phyloP scores from a whole-genome alignment of 2,113 vertebrate species.

The Gyps fulvus region DNA sequence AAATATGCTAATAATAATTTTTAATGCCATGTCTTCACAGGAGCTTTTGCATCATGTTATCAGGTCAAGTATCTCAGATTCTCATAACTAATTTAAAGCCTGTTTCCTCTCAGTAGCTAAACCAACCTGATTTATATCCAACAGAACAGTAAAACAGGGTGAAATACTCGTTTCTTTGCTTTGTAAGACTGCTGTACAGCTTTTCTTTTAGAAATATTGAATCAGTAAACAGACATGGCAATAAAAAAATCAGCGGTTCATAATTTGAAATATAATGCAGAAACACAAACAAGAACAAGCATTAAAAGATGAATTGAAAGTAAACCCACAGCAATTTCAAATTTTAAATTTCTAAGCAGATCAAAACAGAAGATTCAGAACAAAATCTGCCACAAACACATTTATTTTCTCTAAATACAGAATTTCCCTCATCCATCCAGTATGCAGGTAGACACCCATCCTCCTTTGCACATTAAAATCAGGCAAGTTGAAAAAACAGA shows the following conservation, averaged over 20 bases:
- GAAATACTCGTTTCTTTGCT: background rate
- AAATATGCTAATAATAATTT: background rate
- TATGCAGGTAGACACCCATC: background rate
- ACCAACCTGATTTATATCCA: background rate
- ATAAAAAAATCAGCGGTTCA: background rate
- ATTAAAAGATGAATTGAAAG: background rate
- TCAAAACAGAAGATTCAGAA: background rate
- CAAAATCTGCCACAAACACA: background rate
- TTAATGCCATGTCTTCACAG: background rate
- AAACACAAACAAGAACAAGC: background rate
- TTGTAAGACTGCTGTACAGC: background rate
- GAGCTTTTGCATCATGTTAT: background rate
- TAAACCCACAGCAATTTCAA: background rate
- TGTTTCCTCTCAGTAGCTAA: background rate
- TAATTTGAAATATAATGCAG: background rate
- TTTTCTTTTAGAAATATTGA: background rate
- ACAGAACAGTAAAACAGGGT: background rate
- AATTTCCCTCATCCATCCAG: background rate
- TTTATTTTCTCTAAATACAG: background rate
- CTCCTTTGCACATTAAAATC: background rate
- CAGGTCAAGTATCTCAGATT: background rate
- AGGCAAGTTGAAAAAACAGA: background rate
- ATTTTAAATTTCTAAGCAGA: background rate
- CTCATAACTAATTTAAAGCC: background rate
- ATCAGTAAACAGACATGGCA: rapidly evolving